Evolutionary conservation across 1,140 invertebrate genomes (phyloP), one percentile per base, ranked within the genome.

Genomic region (Cydia pomonella): DNA sequence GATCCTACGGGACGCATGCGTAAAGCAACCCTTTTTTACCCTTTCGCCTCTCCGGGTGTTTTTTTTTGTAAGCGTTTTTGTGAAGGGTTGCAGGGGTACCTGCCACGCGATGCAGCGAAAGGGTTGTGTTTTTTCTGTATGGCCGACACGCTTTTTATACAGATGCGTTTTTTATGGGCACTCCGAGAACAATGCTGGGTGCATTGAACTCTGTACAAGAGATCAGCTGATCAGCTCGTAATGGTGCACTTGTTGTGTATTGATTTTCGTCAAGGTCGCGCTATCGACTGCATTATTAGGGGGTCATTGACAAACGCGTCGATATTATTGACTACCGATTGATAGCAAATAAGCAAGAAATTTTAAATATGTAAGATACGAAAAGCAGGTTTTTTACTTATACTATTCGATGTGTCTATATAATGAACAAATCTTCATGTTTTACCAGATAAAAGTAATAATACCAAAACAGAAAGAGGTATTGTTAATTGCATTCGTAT

Each of bases 1-100:
- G 86, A 89, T 90, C 87, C 87, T 87, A 73, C 76, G 78, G 79
- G 80, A 78, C 90, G 91, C 90, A 92, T 91, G 91, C 89, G 90
- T 90, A 87, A 84, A 82, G 85, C 86, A 91, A 91, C 89, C 90
- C 90, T 92, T 92, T 92, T 92, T 91, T 89, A 91, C 88, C 91
- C 89, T 90, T 92, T 91, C 86, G 83, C 79, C 84, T 86, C 90
- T 89, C 90, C 76, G 87, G 87, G 85, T 78, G 83, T 92, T 91
- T 93, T 92, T 91, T 93, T 92, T 92, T 92, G 84, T 91, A 83
- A 88, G 85, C 80, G 82, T 89, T 89, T 91, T 88, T 88, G 77
- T 88, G 92, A 91, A 91, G 89, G 88, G 91, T 92, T 92, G 84
- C 86, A 85, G 87, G 89, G 89, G 89, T 91, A 92, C 91, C 91